These are phyloP conservation scores for Jordanella pulchra DNA, from an alignment of 2,797 vertebrate species.

Conservation along the genomic window DNA sequence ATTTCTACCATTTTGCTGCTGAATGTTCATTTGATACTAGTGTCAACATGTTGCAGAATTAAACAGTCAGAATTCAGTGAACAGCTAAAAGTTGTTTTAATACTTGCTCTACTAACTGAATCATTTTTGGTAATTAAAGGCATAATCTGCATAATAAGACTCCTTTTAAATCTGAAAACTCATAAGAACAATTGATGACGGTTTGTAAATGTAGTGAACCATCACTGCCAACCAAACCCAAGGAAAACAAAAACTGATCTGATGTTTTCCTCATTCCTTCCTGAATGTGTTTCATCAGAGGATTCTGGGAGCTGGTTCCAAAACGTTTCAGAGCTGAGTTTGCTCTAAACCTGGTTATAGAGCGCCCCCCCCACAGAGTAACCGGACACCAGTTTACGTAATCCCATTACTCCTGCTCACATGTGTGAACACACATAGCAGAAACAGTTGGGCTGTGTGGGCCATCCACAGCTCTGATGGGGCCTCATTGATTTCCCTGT, in stretches of 20 bases:
- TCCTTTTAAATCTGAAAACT: too few species aligned
- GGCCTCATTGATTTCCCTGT: conserved; percentile 35
- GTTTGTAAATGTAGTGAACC: conserved; percentile 5
- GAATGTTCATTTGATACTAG: too few species aligned
- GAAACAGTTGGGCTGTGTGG: conserved; percentile 1
- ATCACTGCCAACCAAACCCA: not conserved
- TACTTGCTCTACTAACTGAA: too few species aligned
- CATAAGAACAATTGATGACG: not conserved
- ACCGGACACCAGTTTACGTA: conserved; percentile 48
- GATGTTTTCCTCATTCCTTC: not conserved
- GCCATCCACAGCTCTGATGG: conserved; percentile 13
- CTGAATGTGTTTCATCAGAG: conserved; percentile 2
- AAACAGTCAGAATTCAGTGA: too few species aligned
- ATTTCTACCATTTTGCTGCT: too few species aligned
- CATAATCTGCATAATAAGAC: too few species aligned
- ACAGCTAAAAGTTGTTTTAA: too few species aligned
- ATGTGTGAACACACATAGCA: not conserved
- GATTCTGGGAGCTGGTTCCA: not conserved
- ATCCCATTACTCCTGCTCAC: conserved; percentile 20
- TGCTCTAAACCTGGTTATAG: conserved; percentile 25
- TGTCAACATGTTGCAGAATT: too few species aligned
- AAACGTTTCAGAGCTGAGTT: not conserved
- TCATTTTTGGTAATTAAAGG: too few species aligned
- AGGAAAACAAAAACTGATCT: not conserved
- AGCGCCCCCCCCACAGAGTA: conserved; percentile 21